phyloP scores from a whole-genome alignment of 2,113 vertebrate species.

The Cepphus grylle region DNA sequence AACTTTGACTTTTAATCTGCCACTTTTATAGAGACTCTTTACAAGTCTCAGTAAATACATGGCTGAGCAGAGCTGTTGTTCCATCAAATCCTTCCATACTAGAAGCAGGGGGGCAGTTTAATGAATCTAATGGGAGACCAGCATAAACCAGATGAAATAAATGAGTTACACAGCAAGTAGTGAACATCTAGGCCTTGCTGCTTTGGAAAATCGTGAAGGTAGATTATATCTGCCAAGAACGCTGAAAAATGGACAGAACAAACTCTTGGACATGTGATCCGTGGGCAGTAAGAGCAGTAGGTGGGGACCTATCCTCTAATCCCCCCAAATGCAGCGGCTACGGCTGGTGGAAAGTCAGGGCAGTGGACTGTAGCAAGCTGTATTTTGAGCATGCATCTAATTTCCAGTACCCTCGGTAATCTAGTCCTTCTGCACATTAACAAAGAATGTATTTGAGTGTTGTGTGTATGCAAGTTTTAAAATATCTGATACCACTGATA shows the following conservation, averaged over 20 bases:
- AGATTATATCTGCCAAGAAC: background rate
- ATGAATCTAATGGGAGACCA: background rate
- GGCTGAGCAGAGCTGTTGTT: background rate
- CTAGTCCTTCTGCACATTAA: background rate
- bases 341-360: background rate
- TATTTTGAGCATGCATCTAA: background rate
- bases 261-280: background rate
- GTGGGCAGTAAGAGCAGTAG: background rate
- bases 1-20: background rate
- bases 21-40: background rate
- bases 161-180: background rate
- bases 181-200: background rate
- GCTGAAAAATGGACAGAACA: background rate
- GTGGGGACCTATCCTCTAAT: fast-evolving
- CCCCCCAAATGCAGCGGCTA: background rate
- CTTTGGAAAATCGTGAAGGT: background rate
- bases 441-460: background rate
- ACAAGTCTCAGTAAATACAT: background rate
- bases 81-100: background rate
- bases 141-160: background rate
- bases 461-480: background rate
- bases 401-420: background rate
- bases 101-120: background rate
- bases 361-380: background rate
- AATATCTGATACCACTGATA: background rate